Evolutionary conservation across 2,113 vertebrate species (phyloP), one percentile per base, ranked within the genome.

Genomic region (Hypanus sabinus): DNA sequence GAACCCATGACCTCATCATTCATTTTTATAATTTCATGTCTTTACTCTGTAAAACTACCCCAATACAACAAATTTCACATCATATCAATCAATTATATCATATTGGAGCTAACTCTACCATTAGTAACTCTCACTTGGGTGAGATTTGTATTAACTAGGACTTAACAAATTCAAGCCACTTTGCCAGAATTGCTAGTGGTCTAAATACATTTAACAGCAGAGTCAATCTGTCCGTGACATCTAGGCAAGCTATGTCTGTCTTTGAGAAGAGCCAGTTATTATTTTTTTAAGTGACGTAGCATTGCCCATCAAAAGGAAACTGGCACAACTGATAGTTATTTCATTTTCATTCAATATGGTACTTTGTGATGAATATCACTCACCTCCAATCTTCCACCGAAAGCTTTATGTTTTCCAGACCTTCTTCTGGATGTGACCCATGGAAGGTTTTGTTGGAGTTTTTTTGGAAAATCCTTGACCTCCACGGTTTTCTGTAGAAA

Each of bases 381-480:
- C 94, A 95, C 95, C 94, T 95, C 95, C 55, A 93, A 93, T 57
- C 94, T 87, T 46, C 94, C 70, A 55, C 38, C 93, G 76, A 94
- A 79, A 4, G 94, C 94, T 60, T 94, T 93, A 75, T 94, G 76
- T 94, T 94, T 95, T 70, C 91, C 95, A 81, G 94, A 76, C 46
- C 94, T 95, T 91, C 94, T 94, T 46, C 94, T 94, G 10, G 94
- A 76, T 27, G 95, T 94, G 18, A 94, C 93, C 30, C 83, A 94
- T 46, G 95, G 94, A 87, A 94, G 71, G 18, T 95, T 94, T 24
- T 94, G 80, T 83, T 94, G 91, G 65, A 95, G 93, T 36, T 94
- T 92, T 92, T 94, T 94, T 27, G 95, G 95, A n/a, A 96, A 70
- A 77, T 95, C 95, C 71, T 95, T 94, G 73, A 95, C 95, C 68